These are phyloP conservation scores for Nomada goodeniana DNA, from an alignment of 2,888 invertebrate species.

Conservation along the genomic window DNA sequence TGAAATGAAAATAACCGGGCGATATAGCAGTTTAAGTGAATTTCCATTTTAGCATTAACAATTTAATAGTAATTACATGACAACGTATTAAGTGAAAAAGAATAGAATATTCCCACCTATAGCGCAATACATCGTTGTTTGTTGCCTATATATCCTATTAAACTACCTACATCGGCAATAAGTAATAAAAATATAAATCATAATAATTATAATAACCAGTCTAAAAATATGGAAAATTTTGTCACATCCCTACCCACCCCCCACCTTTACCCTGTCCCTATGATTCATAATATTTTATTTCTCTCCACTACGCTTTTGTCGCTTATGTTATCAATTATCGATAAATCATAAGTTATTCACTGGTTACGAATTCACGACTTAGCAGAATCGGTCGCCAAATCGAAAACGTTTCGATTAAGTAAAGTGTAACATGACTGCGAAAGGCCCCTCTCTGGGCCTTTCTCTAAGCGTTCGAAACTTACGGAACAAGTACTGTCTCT, in stretches of 20 bases:
- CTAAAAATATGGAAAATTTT: constrained; percentile 68
- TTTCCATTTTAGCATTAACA: neutral
- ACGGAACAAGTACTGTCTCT: constrained; percentile 39
- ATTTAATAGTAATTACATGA: constrained; percentile 15
- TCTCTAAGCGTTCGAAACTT: constrained; percentile 31
- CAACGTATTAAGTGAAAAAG: constrained; percentile 6
- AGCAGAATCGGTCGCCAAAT: constrained; percentile 9
- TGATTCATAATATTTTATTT: constrained; percentile 8
- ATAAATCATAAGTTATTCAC: constrained; percentile 29
- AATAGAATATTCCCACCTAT: constrained; percentile 1
- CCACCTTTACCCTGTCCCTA: neutral
- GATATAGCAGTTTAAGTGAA: neutral
- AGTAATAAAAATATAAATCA: constrained; percentile 61
- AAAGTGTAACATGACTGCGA: constrained; percentile 16
- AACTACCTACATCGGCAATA: constrained; percentile 37
- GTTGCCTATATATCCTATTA: constrained; percentile 10
- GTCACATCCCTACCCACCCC: neutral
- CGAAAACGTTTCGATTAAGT: constrained; percentile 28
- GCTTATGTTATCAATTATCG: constrained; percentile 18
- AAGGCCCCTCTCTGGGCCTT: constrained; percentile 12
- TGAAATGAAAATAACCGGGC: constrained; percentile 19
- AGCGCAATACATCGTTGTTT: constrained; percentile 30
- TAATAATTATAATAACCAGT: constrained; percentile 57
- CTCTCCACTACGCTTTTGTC: constrained; percentile 6
- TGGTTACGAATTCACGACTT: constrained; percentile 11